Base-by-base conservation (phyloP, 2,113 vertebrate species). In the Pandion haliaetus region DNA sequence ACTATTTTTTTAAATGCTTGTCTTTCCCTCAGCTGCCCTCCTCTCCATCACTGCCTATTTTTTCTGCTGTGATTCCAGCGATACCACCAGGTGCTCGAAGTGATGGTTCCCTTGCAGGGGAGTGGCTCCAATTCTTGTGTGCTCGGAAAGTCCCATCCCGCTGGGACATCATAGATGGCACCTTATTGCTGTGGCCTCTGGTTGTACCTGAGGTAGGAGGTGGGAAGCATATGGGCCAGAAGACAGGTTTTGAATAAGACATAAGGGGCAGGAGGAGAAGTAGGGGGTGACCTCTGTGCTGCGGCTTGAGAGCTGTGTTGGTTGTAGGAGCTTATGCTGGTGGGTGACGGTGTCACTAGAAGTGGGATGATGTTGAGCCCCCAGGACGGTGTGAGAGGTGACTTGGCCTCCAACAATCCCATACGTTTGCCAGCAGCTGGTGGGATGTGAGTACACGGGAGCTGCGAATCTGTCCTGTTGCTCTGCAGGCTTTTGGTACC, bases 91-190 rank as follows among this genome's bases (percentile, higher is more conserved):
- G 55, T 24, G 19, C 50, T 47, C 3, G 0, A 11, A 47, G 34
- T 5, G 58, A 31, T 31, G 17, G 17, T 19, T 44, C 15, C 18
- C 31, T 45, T 42, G 36, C 1, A 2, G 38, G 45, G 20, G 2
- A 79, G 8, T 1, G 1, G 47, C 52, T 59, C 69, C 40, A 10
- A 0, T 8, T 42, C 23, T 4, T 5, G 23, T 29, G 55, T 16
- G 31, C 67, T 45, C 31, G 36, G 29, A 5, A 74, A 79, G 31
- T 42, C 55, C 42, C 14, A 14, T 47, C 40, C 49, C 0, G 0
- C 31, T n/a, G 62, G 38, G 31, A 54, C 11, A 10, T 3, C 0
- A 1, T 1, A 36, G 44, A 2, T 16, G 23, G 44, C 12, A 20
- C 17, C 66, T 52, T 13, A 5, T 16, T 24, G 12, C 31, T n/a